phyloP scores from a whole-genome alignment of 2,888 invertebrate species.

The Ametastegia equiseti region DNA sequence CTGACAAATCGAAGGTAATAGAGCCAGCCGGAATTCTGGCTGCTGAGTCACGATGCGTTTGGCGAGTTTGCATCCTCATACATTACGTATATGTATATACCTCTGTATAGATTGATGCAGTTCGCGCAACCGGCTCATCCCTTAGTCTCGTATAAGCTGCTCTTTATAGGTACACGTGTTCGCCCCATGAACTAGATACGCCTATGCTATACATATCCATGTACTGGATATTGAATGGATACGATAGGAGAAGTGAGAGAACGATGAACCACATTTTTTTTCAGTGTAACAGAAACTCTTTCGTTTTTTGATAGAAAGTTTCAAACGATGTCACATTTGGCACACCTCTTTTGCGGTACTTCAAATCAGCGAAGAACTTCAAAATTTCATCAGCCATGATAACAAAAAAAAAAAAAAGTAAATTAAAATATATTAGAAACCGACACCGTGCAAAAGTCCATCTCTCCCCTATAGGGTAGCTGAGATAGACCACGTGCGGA shows the following conservation, averaged over 20 bases:
- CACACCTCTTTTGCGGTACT: too few species aligned
- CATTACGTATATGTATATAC: constrained; percentile 11
- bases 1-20: constrained; percentile 73
- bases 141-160: constrained; percentile 15
- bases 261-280: too few species aligned
- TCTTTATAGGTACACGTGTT: constrained; percentile 28
- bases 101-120: not conserved
- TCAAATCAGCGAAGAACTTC: too few species aligned
- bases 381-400: too few species aligned
- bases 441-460: too few species aligned
- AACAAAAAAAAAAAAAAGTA: too few species aligned
- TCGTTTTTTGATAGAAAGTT: too few species aligned
- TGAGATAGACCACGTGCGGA: too few species aligned
- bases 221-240: not conserved
- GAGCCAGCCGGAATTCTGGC: constrained; percentile 68
- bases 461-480: too few species aligned
- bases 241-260: not conserved
- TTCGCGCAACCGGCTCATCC: constrained; percentile 16
- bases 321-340: too few species aligned
- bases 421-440: too few species aligned
- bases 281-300: too few species aligned
- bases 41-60: constrained; percentile 56
- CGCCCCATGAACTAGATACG: not conserved
- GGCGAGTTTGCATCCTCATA: constrained; percentile 12
- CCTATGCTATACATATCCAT: not conserved